Evolutionary conservation across 2,888 invertebrate species (phyloP).

Genomic region (Branchellion lobata): DNA sequence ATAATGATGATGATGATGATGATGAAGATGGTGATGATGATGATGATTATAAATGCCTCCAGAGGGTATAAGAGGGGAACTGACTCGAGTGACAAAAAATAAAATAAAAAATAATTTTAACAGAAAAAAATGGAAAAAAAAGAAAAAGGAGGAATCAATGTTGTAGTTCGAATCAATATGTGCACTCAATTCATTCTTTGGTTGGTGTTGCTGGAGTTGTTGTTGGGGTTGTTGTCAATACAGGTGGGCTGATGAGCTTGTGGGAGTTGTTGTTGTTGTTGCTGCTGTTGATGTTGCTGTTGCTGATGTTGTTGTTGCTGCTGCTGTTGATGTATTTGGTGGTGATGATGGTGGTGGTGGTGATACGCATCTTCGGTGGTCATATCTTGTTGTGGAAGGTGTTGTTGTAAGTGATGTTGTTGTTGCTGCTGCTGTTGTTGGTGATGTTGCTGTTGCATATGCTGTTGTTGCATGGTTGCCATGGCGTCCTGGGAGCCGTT

Average conservation of each 20-base stretch:
- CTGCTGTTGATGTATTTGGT: neutral
- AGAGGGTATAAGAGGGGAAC: neutral
- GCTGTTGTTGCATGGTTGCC: conserved; percentile 21
- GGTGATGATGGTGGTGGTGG: conserved; percentile 35
- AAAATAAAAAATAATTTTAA: neutral
- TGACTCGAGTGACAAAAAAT: neutral
- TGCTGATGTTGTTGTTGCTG: conserved; percentile 4
- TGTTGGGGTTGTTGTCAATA: conserved; percentile 3
- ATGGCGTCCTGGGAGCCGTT: conserved; percentile 4
- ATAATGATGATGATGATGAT: too few species aligned
- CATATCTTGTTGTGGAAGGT: conserved; percentile 36
- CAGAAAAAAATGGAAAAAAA: neutral
- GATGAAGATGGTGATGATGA: too few species aligned
- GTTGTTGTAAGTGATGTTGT: conserved; percentile 39
- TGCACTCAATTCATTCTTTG: neutral
- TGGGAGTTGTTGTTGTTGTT: neutral
- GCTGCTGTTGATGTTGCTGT: conserved; percentile 1
- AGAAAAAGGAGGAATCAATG: neutral
- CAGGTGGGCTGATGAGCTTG: neutral
- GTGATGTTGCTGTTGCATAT: conserved; percentile 10
- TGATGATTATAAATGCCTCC: too few species aligned
- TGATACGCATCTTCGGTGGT: conserved; percentile 23
- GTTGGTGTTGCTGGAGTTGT: neutral
- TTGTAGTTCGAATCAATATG: too few species aligned
- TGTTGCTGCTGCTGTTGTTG: conserved; percentile 25